phyloP scores from a whole-genome alignment of 30 jellyfish, hydroid and myxozoan species.

The Hydractinia echinata region DNA sequence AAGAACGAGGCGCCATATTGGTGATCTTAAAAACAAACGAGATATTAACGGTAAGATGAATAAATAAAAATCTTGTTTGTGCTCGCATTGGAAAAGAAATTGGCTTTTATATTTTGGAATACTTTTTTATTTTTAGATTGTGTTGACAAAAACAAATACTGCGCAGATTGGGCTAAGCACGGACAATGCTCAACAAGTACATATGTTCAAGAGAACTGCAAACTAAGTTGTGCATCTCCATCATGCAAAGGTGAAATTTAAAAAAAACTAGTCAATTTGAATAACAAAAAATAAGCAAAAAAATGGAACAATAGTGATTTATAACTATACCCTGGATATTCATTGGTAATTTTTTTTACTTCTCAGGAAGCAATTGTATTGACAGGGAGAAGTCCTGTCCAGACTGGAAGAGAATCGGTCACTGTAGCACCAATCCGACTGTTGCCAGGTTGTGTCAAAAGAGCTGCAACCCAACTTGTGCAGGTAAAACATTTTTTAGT shows the following conservation, averaged over 20 bases:
- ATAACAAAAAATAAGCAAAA: too few relatives aligned
- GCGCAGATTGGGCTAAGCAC: conserved; percentile 68
- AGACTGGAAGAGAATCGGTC: conserved; percentile 76
- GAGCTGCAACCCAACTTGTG: conserved; percentile 72
- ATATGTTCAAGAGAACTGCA: conserved; percentile 45
- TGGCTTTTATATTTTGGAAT: background rate
- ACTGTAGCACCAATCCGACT: conserved; percentile 64
- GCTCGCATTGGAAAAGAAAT: background rate
- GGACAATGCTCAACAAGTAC: conserved; percentile 56
- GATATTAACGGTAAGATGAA: background rate
- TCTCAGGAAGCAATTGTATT: conserved; percentile 40
- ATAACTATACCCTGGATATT: too few relatives aligned
- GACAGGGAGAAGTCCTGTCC: conserved; percentile 57
- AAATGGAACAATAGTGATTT: too few relatives aligned
- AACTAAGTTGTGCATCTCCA: conserved; percentile 44
- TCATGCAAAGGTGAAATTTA: background rate
- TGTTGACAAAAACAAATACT: conserved; percentile 37
- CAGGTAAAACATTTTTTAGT: conserved; percentile 23
- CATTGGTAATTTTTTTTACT: background rate
- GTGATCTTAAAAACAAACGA: conserved; percentile 16
- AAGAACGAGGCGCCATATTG: background rate
- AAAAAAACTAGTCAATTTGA: too few relatives aligned
- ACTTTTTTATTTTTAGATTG: conserved; percentile 48
- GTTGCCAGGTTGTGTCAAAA: conserved; percentile 55
- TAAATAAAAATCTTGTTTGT: background rate